Evolutionary conservation across 2,113 vertebrate species (phyloP).

Genomic region (Heloderma charlesbogerti): DNA sequence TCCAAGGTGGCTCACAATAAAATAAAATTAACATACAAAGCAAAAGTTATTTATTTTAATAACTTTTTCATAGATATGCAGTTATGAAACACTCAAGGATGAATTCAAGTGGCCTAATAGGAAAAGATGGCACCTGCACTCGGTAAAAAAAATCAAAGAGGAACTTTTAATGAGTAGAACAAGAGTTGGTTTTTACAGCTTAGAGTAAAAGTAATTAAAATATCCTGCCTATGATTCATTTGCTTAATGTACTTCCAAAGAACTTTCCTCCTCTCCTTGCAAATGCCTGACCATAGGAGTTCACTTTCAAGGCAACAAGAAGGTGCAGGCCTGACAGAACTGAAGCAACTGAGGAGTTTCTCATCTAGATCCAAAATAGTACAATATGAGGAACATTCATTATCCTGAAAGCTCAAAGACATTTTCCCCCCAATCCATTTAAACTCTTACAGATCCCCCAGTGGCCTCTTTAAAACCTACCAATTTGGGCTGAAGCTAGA

Average conservation of each 20-base stretch:
- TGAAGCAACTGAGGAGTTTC: conserved; percentile 66
- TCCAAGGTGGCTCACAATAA: background rate
- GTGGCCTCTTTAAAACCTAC: conserved; percentile 78
- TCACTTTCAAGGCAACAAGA: conserved; percentile 57
- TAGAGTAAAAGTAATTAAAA: conserved; percentile 71
- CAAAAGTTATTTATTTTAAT: background rate
- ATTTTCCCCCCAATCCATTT: conserved; percentile 76
- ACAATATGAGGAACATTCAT: conserved; percentile 77
- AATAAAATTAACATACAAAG: background rate
- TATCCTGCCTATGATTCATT: conserved; percentile 64
- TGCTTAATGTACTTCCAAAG: conserved; percentile 66
- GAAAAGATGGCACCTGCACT: conserved; percentile 48
- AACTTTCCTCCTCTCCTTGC: conserved; percentile 40
- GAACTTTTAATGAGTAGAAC: conserved; percentile 55
- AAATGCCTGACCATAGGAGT: conserved; percentile 68
- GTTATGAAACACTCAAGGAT: conserved; percentile 49
- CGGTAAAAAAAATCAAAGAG: conserved; percentile 53
- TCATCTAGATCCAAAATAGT: conserved; percentile 76
- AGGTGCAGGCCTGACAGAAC: conserved; percentile 54
- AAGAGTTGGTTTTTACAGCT: conserved; percentile 42
- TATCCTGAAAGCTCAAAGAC: conserved; percentile 77
- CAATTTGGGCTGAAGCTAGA: conserved; percentile 74
- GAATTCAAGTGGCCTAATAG: conserved; percentile 52
- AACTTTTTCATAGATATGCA: background rate
- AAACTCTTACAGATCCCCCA: conserved; percentile 72